phyloP scores from a whole-genome alignment of 1,140 invertebrate genomes.

The Diorhabda carinulata region DNA sequence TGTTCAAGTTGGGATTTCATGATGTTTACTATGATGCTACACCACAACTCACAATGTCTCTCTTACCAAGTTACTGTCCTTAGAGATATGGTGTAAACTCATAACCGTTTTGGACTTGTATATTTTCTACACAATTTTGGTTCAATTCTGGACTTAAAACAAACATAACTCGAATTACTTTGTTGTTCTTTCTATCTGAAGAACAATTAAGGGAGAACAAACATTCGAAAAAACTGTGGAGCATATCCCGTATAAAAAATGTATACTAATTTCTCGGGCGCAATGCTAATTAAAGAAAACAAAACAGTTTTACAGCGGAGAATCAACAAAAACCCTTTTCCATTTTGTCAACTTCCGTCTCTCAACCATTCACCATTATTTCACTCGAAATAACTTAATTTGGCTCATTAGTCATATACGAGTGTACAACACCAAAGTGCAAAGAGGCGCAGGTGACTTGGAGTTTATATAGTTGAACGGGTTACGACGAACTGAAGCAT shows the following conservation, averaged over 20 bases:
- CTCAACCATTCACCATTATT: slow-evolving; percentile 1
- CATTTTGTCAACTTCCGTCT: not conserved
- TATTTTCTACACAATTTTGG: too few relatives aligned
- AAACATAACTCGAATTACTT: too few relatives aligned
- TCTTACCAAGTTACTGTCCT: too few relatives aligned
- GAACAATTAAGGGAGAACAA: not conserved
- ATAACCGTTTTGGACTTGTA: too few relatives aligned
- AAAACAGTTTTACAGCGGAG: not conserved
- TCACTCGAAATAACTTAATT: not conserved
- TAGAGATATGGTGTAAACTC: too few relatives aligned
- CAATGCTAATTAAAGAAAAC: slow-evolving; percentile 2
- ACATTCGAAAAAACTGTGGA: not conserved
- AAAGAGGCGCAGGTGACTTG: not conserved
- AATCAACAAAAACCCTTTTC: slow-evolving; percentile 2
- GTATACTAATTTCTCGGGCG: not conserved
- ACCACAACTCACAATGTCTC: too few relatives aligned
- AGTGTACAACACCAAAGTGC: not conserved
- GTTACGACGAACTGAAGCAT: too few relatives aligned
- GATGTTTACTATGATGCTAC: too few relatives aligned
- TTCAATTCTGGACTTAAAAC: too few relatives aligned
- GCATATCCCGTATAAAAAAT: not conserved
- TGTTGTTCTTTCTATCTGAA: not conserved
- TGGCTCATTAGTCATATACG: slow-evolving; percentile 1
- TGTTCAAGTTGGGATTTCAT: too few relatives aligned
- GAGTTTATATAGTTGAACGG: too few relatives aligned